phyloP scores from a whole-genome alignment of 1,140 invertebrate genomes.

The Papilio polytes region DNA sequence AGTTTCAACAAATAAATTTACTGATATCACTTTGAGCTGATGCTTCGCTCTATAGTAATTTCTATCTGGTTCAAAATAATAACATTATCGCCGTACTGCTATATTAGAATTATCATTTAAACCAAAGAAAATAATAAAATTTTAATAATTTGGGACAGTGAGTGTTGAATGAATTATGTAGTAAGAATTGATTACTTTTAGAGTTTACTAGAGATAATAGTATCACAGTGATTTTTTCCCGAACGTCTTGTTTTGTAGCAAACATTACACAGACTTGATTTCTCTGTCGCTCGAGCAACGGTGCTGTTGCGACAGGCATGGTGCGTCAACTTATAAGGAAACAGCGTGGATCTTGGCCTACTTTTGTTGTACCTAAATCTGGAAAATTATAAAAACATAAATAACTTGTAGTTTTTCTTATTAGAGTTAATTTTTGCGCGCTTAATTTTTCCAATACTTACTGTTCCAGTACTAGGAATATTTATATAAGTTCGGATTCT shows the following conservation, averaged over 20 bases:
- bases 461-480: no score
- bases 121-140: no score
- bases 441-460: no score
- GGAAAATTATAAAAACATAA: not conserved
- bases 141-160: no score
- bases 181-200: not conserved
- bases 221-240: conserved; percentile 43
- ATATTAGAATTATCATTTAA: no score
- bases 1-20: no score
- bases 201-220: conserved; percentile 8
- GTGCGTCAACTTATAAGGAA: conserved; percentile 59
- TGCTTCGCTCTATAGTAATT: no score
- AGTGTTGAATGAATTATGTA: no score
- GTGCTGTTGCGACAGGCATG: conserved; percentile 52
- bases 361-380: conserved; percentile 1
- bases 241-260: conserved; percentile 41
- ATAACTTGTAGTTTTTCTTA: not conserved
- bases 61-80: no score
- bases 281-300: conserved; percentile 52
- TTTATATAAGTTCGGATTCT: not conserved
- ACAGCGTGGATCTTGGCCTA: conserved; percentile 33
- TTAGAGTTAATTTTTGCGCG: not conserved
- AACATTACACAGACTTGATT: conserved; percentile 63
- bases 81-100: no score
- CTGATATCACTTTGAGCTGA: no score